Percentiles rank a stretch among this genome's conserved stretches.
phyloP scores from a whole-genome alignment of 2,797 vertebrate species.

The Oophaga sylvatica region DNA sequence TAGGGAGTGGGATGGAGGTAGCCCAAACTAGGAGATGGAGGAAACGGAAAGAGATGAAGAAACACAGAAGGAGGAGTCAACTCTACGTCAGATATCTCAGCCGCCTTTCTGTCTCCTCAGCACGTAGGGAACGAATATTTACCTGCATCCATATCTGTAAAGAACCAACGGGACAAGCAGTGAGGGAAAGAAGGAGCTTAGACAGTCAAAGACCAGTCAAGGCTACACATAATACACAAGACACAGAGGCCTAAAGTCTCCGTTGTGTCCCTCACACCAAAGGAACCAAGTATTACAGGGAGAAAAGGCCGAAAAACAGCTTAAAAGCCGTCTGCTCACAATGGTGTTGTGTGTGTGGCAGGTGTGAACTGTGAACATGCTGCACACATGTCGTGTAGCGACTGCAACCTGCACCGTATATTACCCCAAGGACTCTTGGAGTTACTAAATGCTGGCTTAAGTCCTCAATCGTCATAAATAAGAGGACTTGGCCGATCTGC shows the following conservation, averaged over 20 bases:
- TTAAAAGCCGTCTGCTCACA: not conserved
- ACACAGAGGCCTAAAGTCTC: constrained; percentile 20
- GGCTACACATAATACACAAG: constrained; percentile 62
- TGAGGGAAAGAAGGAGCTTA: constrained; percentile 84
- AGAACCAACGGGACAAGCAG: constrained; percentile 84
- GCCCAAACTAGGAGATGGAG: constrained; percentile 51
- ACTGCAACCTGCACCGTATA: not conserved
- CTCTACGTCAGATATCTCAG: constrained; percentile 60
- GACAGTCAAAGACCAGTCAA: constrained; percentile 81
- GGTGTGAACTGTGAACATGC: not conserved
- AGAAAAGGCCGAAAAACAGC: not conserved
- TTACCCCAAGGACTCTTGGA: not conserved
- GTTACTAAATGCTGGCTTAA: not conserved
- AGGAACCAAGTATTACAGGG: constrained; percentile 13
- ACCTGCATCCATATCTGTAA: constrained; percentile 99
- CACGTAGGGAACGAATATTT: constrained; percentile 81
- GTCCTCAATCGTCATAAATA: not conserved
- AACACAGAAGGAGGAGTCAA: constrained; percentile 59
- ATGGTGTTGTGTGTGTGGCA: not conserved
- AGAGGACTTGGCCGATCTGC: not conserved
- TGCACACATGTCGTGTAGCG: not conserved
- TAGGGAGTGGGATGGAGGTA: constrained; percentile 38
- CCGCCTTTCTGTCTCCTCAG: constrained; percentile 66
- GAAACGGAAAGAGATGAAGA: constrained; percentile 43
- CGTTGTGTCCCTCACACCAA: constrained; percentile 2